Base-by-base conservation (phyloP, 2,888 invertebrate species). In the Strigamia transsilvanica region DNA sequence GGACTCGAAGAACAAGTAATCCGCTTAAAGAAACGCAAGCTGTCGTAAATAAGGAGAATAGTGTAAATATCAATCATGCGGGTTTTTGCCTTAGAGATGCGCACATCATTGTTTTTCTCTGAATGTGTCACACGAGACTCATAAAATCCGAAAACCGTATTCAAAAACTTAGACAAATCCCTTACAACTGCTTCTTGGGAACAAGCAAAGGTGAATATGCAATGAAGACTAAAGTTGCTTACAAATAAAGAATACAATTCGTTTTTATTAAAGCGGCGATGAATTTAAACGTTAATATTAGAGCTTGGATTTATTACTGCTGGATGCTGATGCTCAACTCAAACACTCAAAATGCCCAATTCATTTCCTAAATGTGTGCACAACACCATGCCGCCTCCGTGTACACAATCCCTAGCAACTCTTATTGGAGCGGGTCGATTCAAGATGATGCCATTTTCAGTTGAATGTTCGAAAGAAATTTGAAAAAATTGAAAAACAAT, bases 291-390 rank as follows among this genome's bases (percentile, higher is more conserved):
- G 56, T 56, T 56, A 4, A 56, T 18, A 56, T 56, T 18, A 18
- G 18, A 56, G 18, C n/a, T 15, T n/a, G 51, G 51, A 51, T 51
- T 51, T n/a, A 51, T 51, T 51, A 51, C n/a, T 51, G 38, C 10
- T 18, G 56, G 18, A 46, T 4, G 56, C 18, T 56, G n/a, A 56
- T 56, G 56, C 56, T 56, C 56, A 56, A 56, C 56, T 56, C 56
- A 56, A 56, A 56, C 56, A 56, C 56, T 56, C 56, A 21, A 56
- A 56, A n/a, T 18, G 56, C 18, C 56, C 56, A 56, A n/a, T 56
- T 56, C 56, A 56, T 56, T 56, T 56, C 4, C n/a, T n/a, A 56
- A 56, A 56, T 56, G 56, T 56, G 56, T 46, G 56, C 56, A 56
- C 56, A 56, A 56, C 18, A 56, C 18, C 56, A 38, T 38, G 18